Percentiles rank a stretch among this genome's conserved stretches.
Evolutionary conservation across 2,797 vertebrate species (phyloP).

Genomic region (Champsocephalus gunnari): DNA sequence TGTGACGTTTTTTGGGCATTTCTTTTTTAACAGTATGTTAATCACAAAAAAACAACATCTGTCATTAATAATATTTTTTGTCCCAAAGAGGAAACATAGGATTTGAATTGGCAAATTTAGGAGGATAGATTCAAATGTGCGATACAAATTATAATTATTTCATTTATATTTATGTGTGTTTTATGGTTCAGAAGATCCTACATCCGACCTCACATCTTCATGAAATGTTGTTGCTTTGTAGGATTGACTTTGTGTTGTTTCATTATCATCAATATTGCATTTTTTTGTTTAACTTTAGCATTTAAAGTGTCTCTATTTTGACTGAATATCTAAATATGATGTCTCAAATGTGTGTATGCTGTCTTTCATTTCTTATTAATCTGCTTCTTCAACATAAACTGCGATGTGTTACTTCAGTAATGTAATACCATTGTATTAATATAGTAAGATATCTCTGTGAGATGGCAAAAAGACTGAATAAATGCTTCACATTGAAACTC

Average conservation of each 20-base stretch:
- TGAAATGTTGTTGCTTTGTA: not conserved
- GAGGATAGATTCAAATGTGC: not conserved
- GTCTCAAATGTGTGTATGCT: constrained; percentile 37
- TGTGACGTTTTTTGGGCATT: not conserved
- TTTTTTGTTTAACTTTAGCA: constrained; percentile 1
- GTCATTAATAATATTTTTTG: not conserved
- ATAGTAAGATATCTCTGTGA: constrained; percentile 80
- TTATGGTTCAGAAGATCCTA: no score
- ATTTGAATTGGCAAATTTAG: not conserved
- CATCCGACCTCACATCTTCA: no score
- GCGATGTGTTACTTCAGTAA: constrained; percentile 55
- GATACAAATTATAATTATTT: not conserved
- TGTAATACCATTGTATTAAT: constrained; percentile 84
- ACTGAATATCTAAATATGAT: constrained; percentile 46
- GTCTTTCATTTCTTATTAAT: constrained; percentile 43
- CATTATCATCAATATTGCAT: not conserved
- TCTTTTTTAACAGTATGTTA: not conserved
- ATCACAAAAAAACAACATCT: not conserved
- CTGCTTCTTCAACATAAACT: constrained; percentile 45
- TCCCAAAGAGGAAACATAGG: not conserved
- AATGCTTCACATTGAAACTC: constrained; percentile 84
- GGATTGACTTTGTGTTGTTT: not conserved
- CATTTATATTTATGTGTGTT: no score
- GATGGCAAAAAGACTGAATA: constrained; percentile 77
- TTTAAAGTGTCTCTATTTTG: not conserved